Evolutionary conservation across 2,797 vertebrate genomes (phyloP), one percentile per base, ranked within the genome.

Genomic region (Nyctibius grandis): DNA sequence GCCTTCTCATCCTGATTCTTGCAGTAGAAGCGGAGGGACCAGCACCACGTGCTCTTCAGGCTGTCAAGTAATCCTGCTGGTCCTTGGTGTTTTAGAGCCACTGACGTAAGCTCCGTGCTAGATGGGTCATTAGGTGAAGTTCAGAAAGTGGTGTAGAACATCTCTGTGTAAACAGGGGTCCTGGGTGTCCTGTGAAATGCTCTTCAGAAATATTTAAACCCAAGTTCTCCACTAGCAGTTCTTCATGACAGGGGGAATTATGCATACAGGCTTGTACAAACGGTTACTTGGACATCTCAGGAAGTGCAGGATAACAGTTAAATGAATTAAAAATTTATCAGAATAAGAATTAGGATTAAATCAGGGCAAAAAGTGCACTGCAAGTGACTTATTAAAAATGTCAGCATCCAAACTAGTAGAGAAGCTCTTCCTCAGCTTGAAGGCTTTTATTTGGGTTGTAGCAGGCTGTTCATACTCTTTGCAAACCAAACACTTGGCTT

Each of bases 71-170:
- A 65, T 86, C 65, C 61, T 57, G 4, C 36, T 75, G 47, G 21
- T 80, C 25, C 21, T 20, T 63, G n/a, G 11, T 51, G 34, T 51
- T 70, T 60, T 64, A 78, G 25, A 76, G 29, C 17, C 20, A 4
- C 51, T 28, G n/a, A 22, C 0, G 0, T 38, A 29, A 85, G 15
- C 18, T 47, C 2, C 0, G 1, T 89, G 53, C 19, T 82, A 12
- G 29, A 18, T 33, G 33, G 18, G 21, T 44, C 15, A 2, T 77
- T 67, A 51, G 19, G 18, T 47, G 54, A 51, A 4, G 14, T 84
- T 74, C 75, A 88, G n/a, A 29, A 80, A 64, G 28, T 60, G 26
- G 22, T 25, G 5, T 64, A 50, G 9, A 84, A 56, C 0, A 0
- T 33, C 15, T 54, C 44, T 26, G 9, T 44, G n/a, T 26, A 45